A percentile compares a stretch with the other conserved stretches of the same genome.
phyloP scores from a whole-genome alignment of 1,140 invertebrate species.

The Gyrodactylus salaris region DNA sequence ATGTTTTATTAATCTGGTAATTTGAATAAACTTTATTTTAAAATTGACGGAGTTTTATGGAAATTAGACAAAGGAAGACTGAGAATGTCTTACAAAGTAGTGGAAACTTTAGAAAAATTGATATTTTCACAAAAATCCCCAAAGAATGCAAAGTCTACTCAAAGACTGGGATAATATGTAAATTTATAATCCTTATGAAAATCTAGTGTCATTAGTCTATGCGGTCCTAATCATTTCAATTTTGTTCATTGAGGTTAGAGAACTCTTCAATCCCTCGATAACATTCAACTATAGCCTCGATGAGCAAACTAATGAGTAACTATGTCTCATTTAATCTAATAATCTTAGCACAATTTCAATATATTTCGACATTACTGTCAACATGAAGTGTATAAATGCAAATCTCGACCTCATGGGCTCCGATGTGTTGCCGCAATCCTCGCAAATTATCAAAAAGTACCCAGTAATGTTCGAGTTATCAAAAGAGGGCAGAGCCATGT shows the following conservation, averaged over 20 bases:
- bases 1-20: too few species aligned
- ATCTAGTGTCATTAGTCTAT: not conserved
- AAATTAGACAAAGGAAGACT: not conserved
- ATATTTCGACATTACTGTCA: not conserved
- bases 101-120: not conserved
- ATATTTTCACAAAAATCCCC: not conserved
- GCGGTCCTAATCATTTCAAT: not conserved
- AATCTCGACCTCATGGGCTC: not conserved
- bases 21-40: too few species aligned
- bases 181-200: not conserved
- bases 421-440: not conserved
- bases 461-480: not conserved
- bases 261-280: not conserved
- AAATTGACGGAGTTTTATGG: too few species aligned
- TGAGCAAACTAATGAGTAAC: not conserved
- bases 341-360: not conserved
- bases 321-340: not conserved
- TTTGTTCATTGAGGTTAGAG: not conserved
- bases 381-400: not conserved
- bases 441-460: not conserved
- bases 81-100: not conserved
- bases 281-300: not conserved
- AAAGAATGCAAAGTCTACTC: not conserved
- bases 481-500: not conserved
- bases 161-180: not conserved